Evolutionary conservation across 2,797 vertebrate species (phyloP).

Genomic region (Oophaga sylvatica): DNA sequence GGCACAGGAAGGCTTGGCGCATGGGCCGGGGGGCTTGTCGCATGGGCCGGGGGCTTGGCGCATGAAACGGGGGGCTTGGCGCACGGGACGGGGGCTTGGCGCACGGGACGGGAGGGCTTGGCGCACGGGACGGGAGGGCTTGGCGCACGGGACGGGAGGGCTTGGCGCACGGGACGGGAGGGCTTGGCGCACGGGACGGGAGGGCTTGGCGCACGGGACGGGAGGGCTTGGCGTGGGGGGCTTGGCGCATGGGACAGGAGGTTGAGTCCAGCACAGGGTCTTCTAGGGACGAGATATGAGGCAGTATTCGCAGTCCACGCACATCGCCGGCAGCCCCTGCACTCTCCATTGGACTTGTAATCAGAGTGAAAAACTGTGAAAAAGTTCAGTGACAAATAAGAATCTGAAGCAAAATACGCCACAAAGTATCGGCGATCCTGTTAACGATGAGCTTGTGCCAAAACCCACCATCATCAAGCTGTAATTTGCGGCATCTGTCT

Average conservation of each 20-base stretch:
- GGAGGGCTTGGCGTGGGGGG: background rate
- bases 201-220: too few relatives aligned
- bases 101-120: too few relatives aligned
- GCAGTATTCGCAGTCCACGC: background rate
- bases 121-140: too few relatives aligned
- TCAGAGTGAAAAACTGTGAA: background rate
- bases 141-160: too few relatives aligned
- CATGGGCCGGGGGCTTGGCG: too few relatives aligned
- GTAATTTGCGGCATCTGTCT: conserved; percentile 77
- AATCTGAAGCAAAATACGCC: background rate
- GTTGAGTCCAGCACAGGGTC: background rate
- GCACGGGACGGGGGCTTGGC: too few relatives aligned
- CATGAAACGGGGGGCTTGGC: too few relatives aligned
- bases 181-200: too few relatives aligned
- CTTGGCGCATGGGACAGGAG: background rate
- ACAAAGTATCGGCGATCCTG: background rate
- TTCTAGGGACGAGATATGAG: background rate
- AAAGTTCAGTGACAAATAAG: conserved; percentile 14
- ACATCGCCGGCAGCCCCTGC: background rate
- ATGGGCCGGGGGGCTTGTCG: too few relatives aligned
- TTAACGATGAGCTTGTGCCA: conserved; percentile 62
- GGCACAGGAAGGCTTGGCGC: background rate
- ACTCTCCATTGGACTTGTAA: background rate
- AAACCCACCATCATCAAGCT: conserved; percentile 74
- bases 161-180: too few relatives aligned